These are phyloP conservation scores for Nothoprocta perdicaria DNA, from an alignment of 2,113 vertebrate species.

Conservation along the genomic window DNA sequence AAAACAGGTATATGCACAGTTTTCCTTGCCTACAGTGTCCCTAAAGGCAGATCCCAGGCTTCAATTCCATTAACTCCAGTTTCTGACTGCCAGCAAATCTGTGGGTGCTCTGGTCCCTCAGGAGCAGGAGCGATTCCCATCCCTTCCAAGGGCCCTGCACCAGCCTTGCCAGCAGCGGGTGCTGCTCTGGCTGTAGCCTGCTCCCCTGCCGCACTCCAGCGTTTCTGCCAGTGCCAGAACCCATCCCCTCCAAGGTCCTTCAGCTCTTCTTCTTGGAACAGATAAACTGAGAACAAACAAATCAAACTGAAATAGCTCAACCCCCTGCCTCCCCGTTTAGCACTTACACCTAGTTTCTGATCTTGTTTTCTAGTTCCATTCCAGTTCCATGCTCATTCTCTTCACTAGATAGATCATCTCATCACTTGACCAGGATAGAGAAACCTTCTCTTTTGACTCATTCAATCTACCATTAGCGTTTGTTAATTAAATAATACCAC, in stretches of 20 bases:
- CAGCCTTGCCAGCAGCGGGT: background rate
- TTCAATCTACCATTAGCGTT: background rate
- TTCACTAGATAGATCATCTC: background rate
- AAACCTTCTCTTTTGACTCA: background rate
- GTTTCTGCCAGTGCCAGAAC: background rate
- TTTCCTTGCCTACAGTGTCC: background rate
- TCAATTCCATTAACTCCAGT: background rate
- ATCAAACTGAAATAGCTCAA: background rate
- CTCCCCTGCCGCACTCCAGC: accelerated
- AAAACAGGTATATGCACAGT: background rate
- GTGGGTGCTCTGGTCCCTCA: background rate
- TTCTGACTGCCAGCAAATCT: background rate
- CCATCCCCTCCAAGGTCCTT: background rate
- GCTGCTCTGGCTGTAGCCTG: no score
- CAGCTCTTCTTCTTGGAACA: background rate
- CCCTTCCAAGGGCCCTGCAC: background rate
- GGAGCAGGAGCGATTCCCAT: background rate
- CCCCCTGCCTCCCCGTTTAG: background rate
- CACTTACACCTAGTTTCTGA: background rate
- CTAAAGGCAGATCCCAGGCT: background rate
- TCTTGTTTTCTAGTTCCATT: background rate
- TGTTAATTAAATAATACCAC: background rate
- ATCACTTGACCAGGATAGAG: background rate
- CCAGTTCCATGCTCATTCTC: background rate
- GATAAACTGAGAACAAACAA: background rate